Evolutionary conservation across 64 coral and sea anemone species (phyloP).

Genomic region (Stichodactyla mertensii): DNA sequence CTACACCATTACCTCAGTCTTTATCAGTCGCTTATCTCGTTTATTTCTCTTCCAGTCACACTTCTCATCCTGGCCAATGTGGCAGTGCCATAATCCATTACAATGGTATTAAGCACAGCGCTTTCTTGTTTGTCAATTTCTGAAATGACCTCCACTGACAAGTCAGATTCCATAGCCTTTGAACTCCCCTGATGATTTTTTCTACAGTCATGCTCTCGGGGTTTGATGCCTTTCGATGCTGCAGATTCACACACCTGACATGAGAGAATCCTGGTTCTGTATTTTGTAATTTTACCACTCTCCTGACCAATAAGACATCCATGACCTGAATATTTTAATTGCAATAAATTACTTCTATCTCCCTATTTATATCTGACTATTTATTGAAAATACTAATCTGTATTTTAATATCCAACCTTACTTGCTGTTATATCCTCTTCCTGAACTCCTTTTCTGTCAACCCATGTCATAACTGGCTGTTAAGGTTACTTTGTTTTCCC

Average conservation of each 20-base stretch:
- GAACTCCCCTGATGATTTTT: constrained; percentile 13
- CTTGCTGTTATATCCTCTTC: too few species aligned
- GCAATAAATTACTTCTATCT: too few species aligned
- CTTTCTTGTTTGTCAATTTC: background rate
- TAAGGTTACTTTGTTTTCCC: too few species aligned
- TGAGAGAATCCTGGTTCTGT: too few species aligned
- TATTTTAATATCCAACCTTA: too few species aligned
- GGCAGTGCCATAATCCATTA: background rate
- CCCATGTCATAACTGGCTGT: too few species aligned
- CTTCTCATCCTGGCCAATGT: background rate
- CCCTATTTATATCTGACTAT: too few species aligned
- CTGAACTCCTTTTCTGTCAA: too few species aligned
- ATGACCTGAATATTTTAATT: too few species aligned
- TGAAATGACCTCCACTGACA: background rate
- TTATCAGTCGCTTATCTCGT: constrained; percentile 11
- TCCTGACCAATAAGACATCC: too few species aligned
- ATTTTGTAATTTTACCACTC: too few species aligned
- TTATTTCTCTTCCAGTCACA: background rate
- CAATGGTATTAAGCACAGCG: background rate
- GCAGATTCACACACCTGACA: constrained; percentile 1
- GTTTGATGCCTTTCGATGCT: background rate
- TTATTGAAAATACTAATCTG: too few species aligned
- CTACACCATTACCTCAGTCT: constrained; percentile 14
- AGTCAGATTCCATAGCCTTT: background rate
- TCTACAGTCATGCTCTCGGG: constrained; percentile 17